These are phyloP conservation scores for Apodemia mormo DNA, from an alignment of 2,888 invertebrate genomes.

Conservation along the genomic window DNA sequence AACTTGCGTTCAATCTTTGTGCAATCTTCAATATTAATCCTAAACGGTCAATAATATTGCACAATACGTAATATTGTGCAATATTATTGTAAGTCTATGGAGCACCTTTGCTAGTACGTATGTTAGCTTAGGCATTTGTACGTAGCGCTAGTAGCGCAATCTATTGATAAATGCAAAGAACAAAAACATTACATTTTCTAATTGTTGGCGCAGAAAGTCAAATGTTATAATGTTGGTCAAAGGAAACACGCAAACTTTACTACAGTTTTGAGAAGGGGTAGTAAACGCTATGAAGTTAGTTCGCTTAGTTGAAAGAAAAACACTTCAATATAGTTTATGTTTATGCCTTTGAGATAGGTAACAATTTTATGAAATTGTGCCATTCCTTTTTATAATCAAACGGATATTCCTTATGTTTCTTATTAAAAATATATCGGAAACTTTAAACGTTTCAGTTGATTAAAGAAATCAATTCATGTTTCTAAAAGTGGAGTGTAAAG, in stretches of 20 bases:
- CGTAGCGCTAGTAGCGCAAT: neutral
- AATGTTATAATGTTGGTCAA: conserved; percentile 4
- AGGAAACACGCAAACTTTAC: neutral
- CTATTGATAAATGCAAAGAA: neutral
- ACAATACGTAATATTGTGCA: too few species aligned
- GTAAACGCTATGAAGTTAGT: conserved; percentile 40
- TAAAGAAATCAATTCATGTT: conserved; percentile 53
- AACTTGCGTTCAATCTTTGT: too few species aligned
- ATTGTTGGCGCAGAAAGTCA: neutral
- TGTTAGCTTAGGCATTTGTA: too few species aligned
- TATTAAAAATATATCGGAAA: neutral
- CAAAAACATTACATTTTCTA: neutral
- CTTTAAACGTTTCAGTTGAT: neutral
- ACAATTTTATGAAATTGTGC: conserved; percentile 7
- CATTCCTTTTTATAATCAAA: neutral
- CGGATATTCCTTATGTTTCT: neutral
- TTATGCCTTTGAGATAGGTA: conserved; percentile 45
- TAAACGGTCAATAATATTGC: too few species aligned
- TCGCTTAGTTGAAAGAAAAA: conserved; percentile 39
- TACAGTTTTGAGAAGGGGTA: neutral
- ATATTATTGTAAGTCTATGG: too few species aligned
- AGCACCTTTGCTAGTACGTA: too few species aligned
- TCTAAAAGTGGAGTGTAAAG: conserved; percentile 67
- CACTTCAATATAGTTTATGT: conserved; percentile 60
- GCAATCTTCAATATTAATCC: too few species aligned